These are phyloP conservation scores for Xenus cinereus DNA, from an alignment of 2,113 vertebrate genomes.

Conservation along the genomic window DNA sequence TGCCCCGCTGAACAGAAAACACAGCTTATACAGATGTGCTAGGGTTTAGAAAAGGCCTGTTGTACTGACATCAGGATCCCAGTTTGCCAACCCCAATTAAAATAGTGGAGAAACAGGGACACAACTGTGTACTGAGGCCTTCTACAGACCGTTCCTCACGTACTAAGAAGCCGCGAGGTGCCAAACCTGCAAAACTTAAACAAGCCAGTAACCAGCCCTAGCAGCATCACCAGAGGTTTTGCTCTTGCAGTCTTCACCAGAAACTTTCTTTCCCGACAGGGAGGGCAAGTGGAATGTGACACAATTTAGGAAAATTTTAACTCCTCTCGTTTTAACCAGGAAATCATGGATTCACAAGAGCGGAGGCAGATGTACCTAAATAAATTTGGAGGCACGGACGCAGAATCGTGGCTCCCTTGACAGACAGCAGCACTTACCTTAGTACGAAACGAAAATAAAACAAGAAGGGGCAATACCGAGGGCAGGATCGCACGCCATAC, in stretches of 20 bases:
- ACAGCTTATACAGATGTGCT: not conserved
- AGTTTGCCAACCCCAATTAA: not conserved
- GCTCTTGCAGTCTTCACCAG: not conserved
- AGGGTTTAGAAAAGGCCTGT: not conserved
- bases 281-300: rapidly evolving
- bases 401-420: rapidly evolving
- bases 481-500: not conserved
- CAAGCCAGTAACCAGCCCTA: not conserved
- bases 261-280: not conserved
- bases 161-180: not conserved
- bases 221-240: not conserved
- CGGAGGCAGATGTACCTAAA: not conserved
- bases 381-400: rapidly evolving
- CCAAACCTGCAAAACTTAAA: not conserved
- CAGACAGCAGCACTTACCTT: rapidly evolving
- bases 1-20: not conserved
- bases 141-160: not conserved
- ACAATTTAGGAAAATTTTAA: not conserved
- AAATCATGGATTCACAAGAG: not conserved
- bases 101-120: rapidly evolving
- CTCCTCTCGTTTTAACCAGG: not conserved
- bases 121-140: not conserved
- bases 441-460: too few relatives aligned
- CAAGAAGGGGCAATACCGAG: rapidly evolving
- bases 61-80: not conserved